phyloP scores from a whole-genome alignment of 2,888 invertebrate species.

The Polylopha cassiicola region DNA sequence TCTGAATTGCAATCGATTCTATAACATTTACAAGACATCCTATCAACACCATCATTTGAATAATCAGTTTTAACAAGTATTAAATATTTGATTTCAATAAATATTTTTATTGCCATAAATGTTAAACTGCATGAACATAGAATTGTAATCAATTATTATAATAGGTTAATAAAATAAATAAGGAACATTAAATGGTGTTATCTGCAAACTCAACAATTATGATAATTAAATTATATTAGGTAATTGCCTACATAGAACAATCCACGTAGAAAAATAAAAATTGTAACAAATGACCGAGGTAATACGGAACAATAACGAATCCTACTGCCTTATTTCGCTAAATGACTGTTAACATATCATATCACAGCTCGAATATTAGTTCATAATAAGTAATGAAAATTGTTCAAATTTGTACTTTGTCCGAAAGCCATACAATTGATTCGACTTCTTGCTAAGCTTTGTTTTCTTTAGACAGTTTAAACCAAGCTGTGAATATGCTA shows the following conservation, averaged over 20 bases:
- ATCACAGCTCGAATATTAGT: no score
- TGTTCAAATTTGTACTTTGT: no score
- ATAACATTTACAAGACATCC: no score
- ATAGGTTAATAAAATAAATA: constrained; percentile 11
- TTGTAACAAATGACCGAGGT: constrained; percentile 37
- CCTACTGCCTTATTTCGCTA: no score
- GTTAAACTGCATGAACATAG: constrained; percentile 51
- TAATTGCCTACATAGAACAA: no score
- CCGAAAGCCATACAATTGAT: no score
- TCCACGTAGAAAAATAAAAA: constrained; percentile 28
- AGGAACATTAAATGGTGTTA: constrained; percentile 27
- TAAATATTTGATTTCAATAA: constrained; percentile 25
- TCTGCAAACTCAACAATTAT: constrained; percentile 14
- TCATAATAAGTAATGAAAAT: no score
- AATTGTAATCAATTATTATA: constrained; percentile 6
- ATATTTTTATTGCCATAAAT: constrained; percentile 10
- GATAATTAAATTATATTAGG: constrained; percentile 7
- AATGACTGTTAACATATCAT: no score
- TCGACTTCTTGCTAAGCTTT: no score
- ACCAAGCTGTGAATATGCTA: no score
- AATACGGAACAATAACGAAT: constrained; percentile 23
- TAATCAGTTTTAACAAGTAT: constrained; percentile 3
- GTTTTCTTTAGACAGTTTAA: no score
- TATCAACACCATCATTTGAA: constrained; percentile 30
- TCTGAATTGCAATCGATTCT: no score